These are phyloP conservation scores for Drosophila sordidula DNA, from an alignment of 2,888 invertebrate genomes.

Conservation along the genomic window DNA sequence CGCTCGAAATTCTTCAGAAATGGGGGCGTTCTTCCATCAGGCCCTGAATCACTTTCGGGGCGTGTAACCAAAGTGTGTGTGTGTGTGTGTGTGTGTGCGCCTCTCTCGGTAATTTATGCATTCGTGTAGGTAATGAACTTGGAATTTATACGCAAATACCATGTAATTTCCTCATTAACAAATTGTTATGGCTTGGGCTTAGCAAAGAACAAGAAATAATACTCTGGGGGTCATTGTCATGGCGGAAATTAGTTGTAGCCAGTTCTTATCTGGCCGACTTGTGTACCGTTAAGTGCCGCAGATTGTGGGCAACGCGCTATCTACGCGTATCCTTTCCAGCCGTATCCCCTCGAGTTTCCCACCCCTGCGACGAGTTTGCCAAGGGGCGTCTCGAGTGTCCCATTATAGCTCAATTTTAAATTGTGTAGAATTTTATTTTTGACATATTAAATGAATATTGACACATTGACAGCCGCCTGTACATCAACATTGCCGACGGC, in stretches of 20 bases:
- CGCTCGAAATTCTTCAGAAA: conserved; percentile 31
- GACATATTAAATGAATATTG: conserved; percentile 80
- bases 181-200: conserved; percentile 54
- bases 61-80: conserved; percentile 43
- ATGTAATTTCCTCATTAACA: conserved; percentile 74
- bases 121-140: conserved; percentile 52
- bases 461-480: conserved; percentile 77
- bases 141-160: conserved; percentile 56
- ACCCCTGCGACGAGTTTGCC: conserved; percentile 34
- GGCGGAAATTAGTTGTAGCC: background rate
- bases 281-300: conserved; percentile 5
- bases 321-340: conserved; percentile 21
- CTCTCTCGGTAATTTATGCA: conserved; percentile 39
- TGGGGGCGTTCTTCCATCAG: conserved; percentile 29
- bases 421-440: conserved; percentile 70
- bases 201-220: background rate
- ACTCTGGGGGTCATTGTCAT: conserved; percentile 27
- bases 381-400: conserved; percentile 35
- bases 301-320: conserved; percentile 16
- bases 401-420: conserved; percentile 72
- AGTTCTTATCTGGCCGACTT: conserved; percentile 26
- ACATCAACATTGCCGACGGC: conserved; percentile 40
- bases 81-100: conserved; percentile 8
- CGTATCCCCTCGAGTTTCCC: conserved; percentile 38
- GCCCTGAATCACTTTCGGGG: conserved; percentile 58